Percentiles rank a stretch among this genome's conserved stretches.
Conservation (phyloP, 2,888 invertebrate genomes). For the Germaria angustata region DNA sequence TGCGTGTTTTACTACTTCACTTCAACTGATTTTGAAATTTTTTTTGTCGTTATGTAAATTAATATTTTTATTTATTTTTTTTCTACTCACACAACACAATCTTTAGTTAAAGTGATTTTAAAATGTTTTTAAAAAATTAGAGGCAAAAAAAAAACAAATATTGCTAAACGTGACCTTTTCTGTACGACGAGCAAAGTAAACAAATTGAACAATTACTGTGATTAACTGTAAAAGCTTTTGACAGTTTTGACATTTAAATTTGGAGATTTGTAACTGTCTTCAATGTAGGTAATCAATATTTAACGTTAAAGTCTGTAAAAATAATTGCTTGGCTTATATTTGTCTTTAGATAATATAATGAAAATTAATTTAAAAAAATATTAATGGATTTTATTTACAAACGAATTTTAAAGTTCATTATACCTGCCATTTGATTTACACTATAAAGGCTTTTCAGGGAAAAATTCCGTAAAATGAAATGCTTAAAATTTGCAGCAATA, state of each 20-base stretch:
- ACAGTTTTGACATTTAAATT: conserved; percentile 38
- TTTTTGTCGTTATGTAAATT: too few relatives aligned
- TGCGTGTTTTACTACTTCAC: too few relatives aligned
- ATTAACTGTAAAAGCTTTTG: conserved; percentile 20
- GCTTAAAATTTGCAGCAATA: too few relatives aligned
- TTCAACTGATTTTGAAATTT: too few relatives aligned
- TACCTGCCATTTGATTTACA: not conserved
- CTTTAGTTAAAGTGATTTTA: too few relatives aligned
- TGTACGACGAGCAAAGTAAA: not conserved
- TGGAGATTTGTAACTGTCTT: conserved; percentile 27
- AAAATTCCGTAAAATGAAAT: too few relatives aligned
- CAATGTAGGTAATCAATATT: conserved; percentile 21
- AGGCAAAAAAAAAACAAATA: too few relatives aligned
- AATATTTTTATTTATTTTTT: too few relatives aligned
- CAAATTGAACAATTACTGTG: not conserved
- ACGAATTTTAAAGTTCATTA: not conserved
- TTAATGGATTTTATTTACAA: not conserved
- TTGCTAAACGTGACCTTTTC: conserved; percentile 6
- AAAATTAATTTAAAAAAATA: not conserved
- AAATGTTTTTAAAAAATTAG: too few relatives aligned
- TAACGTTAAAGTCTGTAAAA: not conserved
- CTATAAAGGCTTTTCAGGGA: not conserved
- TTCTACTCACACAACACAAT: too few relatives aligned
- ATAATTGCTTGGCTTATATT: not conserved
- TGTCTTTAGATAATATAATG: not conserved